Percentiles rank a stretch among this genome's conserved stretches.
phyloP scores from a whole-genome alignment of 2,113 vertebrate genomes.

The Pteropus alecto region DNA sequence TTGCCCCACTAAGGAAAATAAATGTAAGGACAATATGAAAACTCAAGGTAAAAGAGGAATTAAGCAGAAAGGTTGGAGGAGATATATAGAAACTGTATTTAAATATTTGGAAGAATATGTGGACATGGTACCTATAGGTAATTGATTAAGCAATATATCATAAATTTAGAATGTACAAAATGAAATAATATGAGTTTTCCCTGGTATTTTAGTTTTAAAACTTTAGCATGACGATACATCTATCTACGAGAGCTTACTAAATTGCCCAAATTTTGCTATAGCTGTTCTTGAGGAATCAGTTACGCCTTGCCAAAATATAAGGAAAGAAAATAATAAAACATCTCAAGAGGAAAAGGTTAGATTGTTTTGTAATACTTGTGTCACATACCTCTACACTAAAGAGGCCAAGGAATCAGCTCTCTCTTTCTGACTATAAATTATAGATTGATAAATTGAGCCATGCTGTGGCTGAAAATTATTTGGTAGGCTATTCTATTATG shows the following conservation, averaged over 20 bases:
- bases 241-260: not conserved
- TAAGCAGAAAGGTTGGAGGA: not conserved
- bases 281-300: not conserved
- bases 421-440: not conserved
- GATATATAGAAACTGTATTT: not conserved
- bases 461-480: not conserved
- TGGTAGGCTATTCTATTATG: not conserved
- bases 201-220: not conserved
- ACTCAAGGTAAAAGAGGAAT: not conserved
- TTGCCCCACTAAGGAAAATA: not conserved
- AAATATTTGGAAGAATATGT: not conserved
- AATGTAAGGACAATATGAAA: not conserved
- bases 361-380: not conserved
- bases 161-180: not conserved
- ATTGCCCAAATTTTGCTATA: not conserved
- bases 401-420: not conserved
- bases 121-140: no score
- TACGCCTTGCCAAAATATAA: not conserved
- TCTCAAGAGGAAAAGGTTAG: not conserved
- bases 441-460: not conserved
- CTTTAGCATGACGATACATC: not conserved
- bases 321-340: not conserved
- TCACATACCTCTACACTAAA: not conserved
- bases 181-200: not conserved
- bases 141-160: not conserved